A percentile compares a stretch with the other conserved stretches of the same genome.
Evolutionary conservation across 92 coral and sea anemone species (phyloP).

Genomic region (Epizoanthus rinbou): DNA sequence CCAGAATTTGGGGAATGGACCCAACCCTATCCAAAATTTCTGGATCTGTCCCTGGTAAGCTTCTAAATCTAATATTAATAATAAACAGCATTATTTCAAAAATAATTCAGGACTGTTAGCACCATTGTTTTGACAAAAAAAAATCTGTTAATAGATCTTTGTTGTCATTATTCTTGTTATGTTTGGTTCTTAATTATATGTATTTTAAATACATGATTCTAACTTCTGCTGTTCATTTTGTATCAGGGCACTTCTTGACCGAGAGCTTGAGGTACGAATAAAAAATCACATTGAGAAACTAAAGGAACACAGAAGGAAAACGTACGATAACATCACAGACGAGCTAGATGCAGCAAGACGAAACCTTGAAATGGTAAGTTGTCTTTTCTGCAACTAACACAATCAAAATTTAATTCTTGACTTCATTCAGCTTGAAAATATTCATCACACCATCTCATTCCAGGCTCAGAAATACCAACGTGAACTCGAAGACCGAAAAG

Average conservation of each 20-base stretch:
- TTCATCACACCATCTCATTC: conserved; percentile 19
- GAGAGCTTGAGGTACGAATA: conserved; percentile 83
- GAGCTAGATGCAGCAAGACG: conserved; percentile 86
- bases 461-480: conserved; percentile 90
- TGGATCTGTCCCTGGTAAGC: too few relatives aligned
- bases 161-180: background rate
- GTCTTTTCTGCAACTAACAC: background rate
- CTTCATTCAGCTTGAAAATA: background rate
- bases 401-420: background rate
- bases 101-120: too few relatives aligned
- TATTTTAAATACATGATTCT: background rate
- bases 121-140: too few relatives aligned
- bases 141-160: too few relatives aligned
- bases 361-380: conserved; percentile 86
- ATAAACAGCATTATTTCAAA: too few relatives aligned
- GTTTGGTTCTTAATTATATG: background rate
- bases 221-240: background rate
- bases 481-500: conserved; percentile 80
- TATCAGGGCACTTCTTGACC: conserved; percentile 79
- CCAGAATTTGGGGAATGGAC: too few relatives aligned
- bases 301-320: conserved; percentile 74
- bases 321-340: conserved; percentile 72
- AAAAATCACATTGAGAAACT: conserved; percentile 85
- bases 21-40: too few relatives aligned
- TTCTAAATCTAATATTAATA: too few relatives aligned